These are phyloP conservation scores for Pteronura brasiliensis DNA, from an alignment of 2,113 vertebrate genomes.

Conservation along the genomic window DNA sequence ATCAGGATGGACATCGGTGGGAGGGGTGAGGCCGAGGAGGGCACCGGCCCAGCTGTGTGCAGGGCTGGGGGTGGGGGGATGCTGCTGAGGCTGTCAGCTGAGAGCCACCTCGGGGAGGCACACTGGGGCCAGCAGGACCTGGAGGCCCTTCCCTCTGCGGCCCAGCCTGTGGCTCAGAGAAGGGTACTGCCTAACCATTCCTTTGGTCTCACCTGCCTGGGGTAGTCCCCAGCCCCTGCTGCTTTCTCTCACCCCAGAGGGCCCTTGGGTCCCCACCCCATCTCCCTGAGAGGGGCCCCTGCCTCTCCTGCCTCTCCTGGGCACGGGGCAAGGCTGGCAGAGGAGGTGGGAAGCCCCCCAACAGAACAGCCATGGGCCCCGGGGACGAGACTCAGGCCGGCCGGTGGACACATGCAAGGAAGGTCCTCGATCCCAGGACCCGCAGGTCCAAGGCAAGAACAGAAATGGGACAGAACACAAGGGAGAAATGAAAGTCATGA, in stretches of 20 bases:
- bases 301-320: not conserved
- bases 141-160: not conserved
- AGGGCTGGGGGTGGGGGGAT: not conserved
- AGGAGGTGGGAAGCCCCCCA: too few species aligned
- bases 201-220: not conserved
- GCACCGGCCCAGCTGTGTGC: not conserved
- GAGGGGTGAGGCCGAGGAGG: not conserved
- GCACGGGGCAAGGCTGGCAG: not conserved
- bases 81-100: not conserved
- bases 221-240: not conserved
- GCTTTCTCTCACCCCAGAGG: not conserved
- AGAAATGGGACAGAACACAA: too few species aligned
- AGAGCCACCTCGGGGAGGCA: not conserved
- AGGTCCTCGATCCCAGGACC: too few species aligned
- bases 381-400: not conserved
- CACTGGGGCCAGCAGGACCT: not conserved
- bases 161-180: not conserved
- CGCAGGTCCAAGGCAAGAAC: not conserved
- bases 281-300: not conserved
- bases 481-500: not conserved
- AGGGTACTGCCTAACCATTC: not conserved
- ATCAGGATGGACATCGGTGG: slow-evolving; percentile 40
- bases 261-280: too few species aligned
- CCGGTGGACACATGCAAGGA: not conserved
- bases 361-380: not conserved